Evolutionary conservation across 2,113 vertebrate genomes (phyloP).

Genomic region (Pipa parva): DNA sequence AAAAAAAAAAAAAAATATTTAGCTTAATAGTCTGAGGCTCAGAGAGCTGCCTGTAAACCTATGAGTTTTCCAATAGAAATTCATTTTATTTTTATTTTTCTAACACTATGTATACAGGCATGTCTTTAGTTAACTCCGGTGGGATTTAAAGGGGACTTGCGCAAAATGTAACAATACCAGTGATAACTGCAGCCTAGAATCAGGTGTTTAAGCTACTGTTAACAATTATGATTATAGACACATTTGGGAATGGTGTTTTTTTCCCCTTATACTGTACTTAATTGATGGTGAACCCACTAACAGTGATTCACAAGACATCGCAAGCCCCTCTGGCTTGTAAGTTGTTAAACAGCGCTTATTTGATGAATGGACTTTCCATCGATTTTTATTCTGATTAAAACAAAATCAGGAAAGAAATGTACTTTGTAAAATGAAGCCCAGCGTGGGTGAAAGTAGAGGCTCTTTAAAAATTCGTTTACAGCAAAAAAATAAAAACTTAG

Average conservation of each 20-base stretch:
- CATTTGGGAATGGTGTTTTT: background rate
- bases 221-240: slow-evolving; percentile 1
- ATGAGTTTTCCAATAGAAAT: slow-evolving; percentile 88
- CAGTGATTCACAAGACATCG: background rate
- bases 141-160: slow-evolving; percentile 5
- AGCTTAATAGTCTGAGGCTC: slow-evolving; percentile 84
- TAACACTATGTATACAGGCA: slow-evolving; percentile 69
- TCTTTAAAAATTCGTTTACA: background rate
- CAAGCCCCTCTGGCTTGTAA: background rate
- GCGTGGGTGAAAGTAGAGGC: background rate
- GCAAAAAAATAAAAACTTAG: background rate
- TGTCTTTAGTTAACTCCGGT: background rate
- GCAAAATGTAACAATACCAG: background rate
- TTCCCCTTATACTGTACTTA: background rate
- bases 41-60: slow-evolving; percentile 76
- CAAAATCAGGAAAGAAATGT: background rate
- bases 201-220: background rate
- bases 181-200: background rate
- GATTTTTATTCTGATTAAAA: background rate
- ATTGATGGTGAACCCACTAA: no score
- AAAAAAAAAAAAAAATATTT: slow-evolving; percentile 61
- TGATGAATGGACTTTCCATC: background rate
- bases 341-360: background rate
- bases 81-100: slow-evolving; percentile 82
- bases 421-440: background rate